A percentile compares a stretch with the other conserved stretches of the same genome.
phyloP scores from a whole-genome alignment of 2,888 invertebrate species.

The Arge pagana region DNA sequence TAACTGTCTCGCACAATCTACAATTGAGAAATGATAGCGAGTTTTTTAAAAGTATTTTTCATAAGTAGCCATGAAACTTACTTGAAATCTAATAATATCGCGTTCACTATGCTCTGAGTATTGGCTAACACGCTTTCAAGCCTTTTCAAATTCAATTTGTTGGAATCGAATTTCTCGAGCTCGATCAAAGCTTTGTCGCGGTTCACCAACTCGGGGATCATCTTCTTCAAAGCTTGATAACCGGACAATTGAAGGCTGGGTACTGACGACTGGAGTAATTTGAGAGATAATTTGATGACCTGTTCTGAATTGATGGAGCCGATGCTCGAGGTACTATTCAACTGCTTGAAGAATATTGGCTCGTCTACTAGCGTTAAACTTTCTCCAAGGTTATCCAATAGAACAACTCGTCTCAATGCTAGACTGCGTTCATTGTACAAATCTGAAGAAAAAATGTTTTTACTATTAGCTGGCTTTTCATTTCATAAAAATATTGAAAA shows the following conservation, averaged over 20 bases:
- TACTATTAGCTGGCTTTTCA: no score
- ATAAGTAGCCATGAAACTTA: constrained; percentile 42
- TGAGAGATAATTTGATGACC: constrained; percentile 53
- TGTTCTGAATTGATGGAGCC: constrained; percentile 26
- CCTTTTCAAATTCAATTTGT: constrained; percentile 56
- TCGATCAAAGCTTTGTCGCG: constrained; percentile 57
- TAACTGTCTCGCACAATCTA: constrained; percentile 64
- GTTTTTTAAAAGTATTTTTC: constrained; percentile 21
- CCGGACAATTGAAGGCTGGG: constrained; percentile 60
- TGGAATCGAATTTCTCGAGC: constrained; percentile 56
- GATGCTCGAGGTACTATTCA: constrained; percentile 15
- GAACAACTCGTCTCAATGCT: constrained; percentile 35
- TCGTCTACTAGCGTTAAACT: constrained; percentile 45
- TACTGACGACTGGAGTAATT: constrained; percentile 54
- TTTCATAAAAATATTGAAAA: not conserved
- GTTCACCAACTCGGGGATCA: constrained; percentile 58
- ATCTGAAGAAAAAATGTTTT: constrained; percentile 36
- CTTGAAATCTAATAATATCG: constrained; percentile 62
- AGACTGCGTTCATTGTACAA: constrained; percentile 38
- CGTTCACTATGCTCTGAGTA: constrained; percentile 61
- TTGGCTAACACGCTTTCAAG: constrained; percentile 54
- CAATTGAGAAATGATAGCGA: constrained; percentile 28
- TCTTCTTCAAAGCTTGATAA: constrained; percentile 57
- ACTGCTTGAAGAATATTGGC: constrained; percentile 38
- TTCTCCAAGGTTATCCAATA: constrained; percentile 44